Evolutionary conservation across 2,113 vertebrate genomes (phyloP).

Genomic region (Lates calcarifer): DNA sequence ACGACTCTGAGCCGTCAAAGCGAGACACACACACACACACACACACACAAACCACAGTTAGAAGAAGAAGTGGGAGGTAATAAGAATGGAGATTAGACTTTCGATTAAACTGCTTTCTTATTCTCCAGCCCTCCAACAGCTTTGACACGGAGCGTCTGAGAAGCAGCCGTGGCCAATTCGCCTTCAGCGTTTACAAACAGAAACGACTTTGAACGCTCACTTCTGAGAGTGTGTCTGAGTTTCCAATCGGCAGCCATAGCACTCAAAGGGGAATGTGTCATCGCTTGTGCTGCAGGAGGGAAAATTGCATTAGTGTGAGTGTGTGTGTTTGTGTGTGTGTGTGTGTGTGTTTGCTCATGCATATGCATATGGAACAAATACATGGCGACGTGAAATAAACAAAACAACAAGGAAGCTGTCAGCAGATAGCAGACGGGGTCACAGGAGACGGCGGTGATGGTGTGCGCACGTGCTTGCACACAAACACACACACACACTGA

Average conservation of each 20-base stretch:
- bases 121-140: conserved; percentile 51
- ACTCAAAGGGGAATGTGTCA: conserved; percentile 61
- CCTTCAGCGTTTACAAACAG: conserved; percentile 64
- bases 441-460: conserved; percentile 52
- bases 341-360: conserved; percentile 44
- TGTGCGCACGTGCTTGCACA: not conserved
- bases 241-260: conserved; percentile 52
- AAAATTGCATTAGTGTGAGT: conserved; percentile 19
- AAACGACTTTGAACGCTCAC: conserved; percentile 66
- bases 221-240: conserved; percentile 63
- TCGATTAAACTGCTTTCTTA: conserved; percentile 72
- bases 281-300: conserved; percentile 22
- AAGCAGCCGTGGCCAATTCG: conserved; percentile 54
- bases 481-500: not conserved
- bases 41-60: conserved; percentile 22
- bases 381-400: conserved; percentile 62
- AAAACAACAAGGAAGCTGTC: conserved; percentile 70
- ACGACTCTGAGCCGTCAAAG: conserved; percentile 39
- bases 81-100: conserved; percentile 78
- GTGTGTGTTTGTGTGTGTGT: conserved; percentile 27
- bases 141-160: conserved; percentile 54
- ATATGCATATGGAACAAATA: conserved; percentile 67
- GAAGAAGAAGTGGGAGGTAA: conserved; percentile 56
- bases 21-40: conserved; percentile 26
- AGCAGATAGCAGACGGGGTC: conserved; percentile 62